phyloP scores from a whole-genome alignment of 2,888 invertebrate genomes.

The Nebria brevicollis region DNA sequence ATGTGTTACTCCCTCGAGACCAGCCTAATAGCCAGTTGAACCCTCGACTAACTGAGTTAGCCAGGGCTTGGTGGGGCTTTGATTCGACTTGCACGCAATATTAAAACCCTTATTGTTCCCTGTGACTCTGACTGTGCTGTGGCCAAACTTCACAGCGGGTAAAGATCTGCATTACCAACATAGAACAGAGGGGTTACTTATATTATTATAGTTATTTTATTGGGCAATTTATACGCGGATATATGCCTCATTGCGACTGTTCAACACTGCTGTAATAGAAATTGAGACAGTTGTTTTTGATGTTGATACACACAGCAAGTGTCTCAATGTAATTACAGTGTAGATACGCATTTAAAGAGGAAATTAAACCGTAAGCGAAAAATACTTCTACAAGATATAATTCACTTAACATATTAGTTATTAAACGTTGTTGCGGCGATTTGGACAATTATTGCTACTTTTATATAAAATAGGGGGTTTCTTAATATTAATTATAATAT shows the following conservation, averaged over 20 bases:
- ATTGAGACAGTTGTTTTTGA: conserved; percentile 6
- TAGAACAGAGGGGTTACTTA: conserved; percentile 20
- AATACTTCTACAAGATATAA: no score
- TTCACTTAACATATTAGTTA: no score
- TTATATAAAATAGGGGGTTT: no score
- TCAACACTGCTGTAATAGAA: conserved; percentile 2
- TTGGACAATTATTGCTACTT: no score
- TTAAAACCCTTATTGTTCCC: neutral
- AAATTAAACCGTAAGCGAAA: no score
- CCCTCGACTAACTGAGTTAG: conserved; percentile 33
- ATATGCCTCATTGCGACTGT: conserved; percentile 37
- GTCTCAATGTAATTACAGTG: neutral
- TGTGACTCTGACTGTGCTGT: conserved; percentile 1
- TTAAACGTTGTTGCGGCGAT: no score
- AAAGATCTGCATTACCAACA: conserved; percentile 19
- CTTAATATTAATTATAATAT: no score
- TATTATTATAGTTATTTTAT: conserved; percentile 37
- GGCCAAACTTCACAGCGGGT: conserved; percentile 33
- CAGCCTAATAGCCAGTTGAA: conserved; percentile 38
- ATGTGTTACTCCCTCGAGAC: conserved; percentile 18
- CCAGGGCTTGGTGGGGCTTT: neutral
- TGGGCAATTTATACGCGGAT: conserved; percentile 45
- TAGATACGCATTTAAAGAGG: no score
- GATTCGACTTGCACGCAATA: conserved; percentile 22
- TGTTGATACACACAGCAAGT: neutral